phyloP scores from a whole-genome alignment of 1,140 invertebrate species.

The Saccostrea echinata region DNA sequence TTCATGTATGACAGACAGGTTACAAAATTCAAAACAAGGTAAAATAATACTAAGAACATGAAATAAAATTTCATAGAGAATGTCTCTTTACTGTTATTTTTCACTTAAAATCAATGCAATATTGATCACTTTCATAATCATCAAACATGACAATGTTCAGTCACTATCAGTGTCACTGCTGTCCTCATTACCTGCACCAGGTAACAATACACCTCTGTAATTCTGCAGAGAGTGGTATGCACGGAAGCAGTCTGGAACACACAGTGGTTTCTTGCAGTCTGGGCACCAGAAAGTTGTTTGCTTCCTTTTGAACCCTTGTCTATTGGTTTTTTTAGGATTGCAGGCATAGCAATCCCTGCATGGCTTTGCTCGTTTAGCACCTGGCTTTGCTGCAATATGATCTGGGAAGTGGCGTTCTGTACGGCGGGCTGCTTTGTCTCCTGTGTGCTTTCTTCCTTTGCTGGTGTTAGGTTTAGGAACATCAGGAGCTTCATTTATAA shows the following conservation, averaged over 20 bases:
- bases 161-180: too few relatives aligned
- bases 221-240: neutral
- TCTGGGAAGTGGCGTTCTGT: slow-evolving; percentile 28
- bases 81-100: too few relatives aligned
- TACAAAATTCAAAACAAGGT: too few relatives aligned
- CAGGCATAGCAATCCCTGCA: slow-evolving; percentile 46
- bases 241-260: neutral
- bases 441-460: slow-evolving; percentile 39
- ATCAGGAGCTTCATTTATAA: neutral
- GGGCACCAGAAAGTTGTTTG: slow-evolving; percentile 40
- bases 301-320: slow-evolving; percentile 33
- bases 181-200: neutral
- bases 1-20: too few relatives aligned
- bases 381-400: slow-evolving; percentile 35
- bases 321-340: slow-evolving; percentile 20
- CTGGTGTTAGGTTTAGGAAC: neutral
- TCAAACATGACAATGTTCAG: too few relatives aligned
- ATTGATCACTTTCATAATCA: too few relatives aligned
- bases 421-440: slow-evolving; percentile 24
- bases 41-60: too few relatives aligned
- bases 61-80: too few relatives aligned
- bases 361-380: slow-evolving; percentile 27
- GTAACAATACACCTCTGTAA: neutral
- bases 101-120: too few relatives aligned
- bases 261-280: neutral